phyloP scores from a whole-genome alignment of 2,888 invertebrate genomes.

The Heliconius aoede region DNA sequence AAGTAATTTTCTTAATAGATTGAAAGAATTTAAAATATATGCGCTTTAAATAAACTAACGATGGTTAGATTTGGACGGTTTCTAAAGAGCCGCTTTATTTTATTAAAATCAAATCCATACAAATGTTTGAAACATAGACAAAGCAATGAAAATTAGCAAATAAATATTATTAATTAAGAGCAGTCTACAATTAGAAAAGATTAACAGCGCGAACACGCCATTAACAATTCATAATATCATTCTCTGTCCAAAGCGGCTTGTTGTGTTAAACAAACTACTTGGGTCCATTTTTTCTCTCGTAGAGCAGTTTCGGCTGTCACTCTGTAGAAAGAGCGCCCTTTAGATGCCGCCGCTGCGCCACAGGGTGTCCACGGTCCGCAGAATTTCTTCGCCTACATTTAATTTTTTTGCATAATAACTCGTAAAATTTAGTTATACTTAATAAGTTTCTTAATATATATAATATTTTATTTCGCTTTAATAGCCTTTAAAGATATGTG shows the following conservation, averaged over 20 bases:
- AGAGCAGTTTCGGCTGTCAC: conserved; percentile 80
- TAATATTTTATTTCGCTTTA: conserved; percentile 8
- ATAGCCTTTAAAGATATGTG: neutral
- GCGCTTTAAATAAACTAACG: neutral
- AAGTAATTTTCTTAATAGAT: too few relatives aligned
- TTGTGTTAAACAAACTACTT: conserved; percentile 77
- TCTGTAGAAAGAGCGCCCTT: conserved; percentile 64
- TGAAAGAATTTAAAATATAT: too few relatives aligned
- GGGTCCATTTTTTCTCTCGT: conserved; percentile 59
- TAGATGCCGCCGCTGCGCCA: conserved; percentile 70
- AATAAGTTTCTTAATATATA: conserved; percentile 33
- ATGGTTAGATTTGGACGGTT: too few relatives aligned
- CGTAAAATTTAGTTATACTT: conserved; percentile 33
- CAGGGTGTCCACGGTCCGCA: conserved; percentile 73
- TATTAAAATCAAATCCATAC: too few relatives aligned
- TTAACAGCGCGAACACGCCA: conserved; percentile 62
- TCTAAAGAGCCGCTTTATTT: too few relatives aligned
- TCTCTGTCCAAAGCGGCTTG: conserved; percentile 64
- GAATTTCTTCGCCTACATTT: conserved; percentile 69
- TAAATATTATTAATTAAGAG: neutral
- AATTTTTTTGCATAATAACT: conserved; percentile 53
- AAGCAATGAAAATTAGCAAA: neutral
- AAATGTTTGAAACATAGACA: neutral
- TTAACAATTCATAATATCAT: conserved; percentile 54
- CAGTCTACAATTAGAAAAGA: conserved; percentile 13